A percentile compares a stretch with the other conserved stretches of the same genome.
These are phyloP conservation scores for Cheumatopsyche charites DNA, from an alignment of 1,140 invertebrate genomes.

Conservation along the genomic window DNA sequence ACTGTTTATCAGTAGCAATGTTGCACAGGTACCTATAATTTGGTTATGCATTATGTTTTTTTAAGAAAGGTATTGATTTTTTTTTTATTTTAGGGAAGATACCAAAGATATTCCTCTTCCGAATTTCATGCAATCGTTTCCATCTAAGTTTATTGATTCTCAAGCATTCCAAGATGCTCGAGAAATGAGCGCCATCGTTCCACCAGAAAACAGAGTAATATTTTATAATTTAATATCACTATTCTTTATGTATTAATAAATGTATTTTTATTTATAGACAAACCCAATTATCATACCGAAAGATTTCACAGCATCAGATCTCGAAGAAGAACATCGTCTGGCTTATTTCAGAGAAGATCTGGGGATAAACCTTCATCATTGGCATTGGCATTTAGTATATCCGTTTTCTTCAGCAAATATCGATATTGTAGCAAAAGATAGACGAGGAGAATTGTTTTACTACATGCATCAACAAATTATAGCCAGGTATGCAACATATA, in stretches of 20 bases:
- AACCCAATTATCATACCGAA: constrained; percentile 67
- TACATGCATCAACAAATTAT: constrained; percentile 77
- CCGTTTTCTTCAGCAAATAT: constrained; percentile 57
- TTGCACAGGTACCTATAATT: constrained; percentile 70
- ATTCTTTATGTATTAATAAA: no score
- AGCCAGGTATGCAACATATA: constrained; percentile 60
- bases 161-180: constrained; percentile 60
- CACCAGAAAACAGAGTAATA: constrained; percentile 44
- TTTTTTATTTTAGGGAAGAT: constrained; percentile 56
- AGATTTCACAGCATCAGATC: constrained; percentile 70
- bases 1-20: constrained; percentile 75
- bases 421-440: constrained; percentile 66
- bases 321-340: constrained; percentile 68
- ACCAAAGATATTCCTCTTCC: constrained; percentile 61
- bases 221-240: not conserved
- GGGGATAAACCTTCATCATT: constrained; percentile 73
- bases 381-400: constrained; percentile 77
- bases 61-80: not conserved
- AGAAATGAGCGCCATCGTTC: constrained; percentile 55
- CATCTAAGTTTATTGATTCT: constrained; percentile 63
- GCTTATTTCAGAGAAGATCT: constrained; percentile 71
- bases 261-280: constrained; percentile 25
- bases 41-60: no score
- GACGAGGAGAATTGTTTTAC: constrained; percentile 76
- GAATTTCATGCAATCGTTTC: constrained; percentile 64